These are phyloP conservation scores for Phalloptychus januarius DNA, from an alignment of 2,797 vertebrate genomes.

Conservation along the genomic window DNA sequence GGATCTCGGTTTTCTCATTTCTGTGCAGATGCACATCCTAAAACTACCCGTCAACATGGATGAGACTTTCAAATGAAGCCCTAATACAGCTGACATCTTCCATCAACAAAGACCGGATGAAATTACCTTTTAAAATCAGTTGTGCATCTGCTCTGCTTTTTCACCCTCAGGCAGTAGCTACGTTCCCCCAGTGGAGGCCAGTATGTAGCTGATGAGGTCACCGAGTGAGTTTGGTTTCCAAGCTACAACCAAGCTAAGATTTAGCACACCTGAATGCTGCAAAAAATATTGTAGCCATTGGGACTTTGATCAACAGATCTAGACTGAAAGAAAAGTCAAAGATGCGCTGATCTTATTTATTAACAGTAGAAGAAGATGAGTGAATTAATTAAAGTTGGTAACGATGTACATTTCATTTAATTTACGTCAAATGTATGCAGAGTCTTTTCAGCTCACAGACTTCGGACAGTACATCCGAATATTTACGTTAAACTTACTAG, in stretches of 20 bases:
- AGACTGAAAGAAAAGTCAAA: conserved; percentile 31
- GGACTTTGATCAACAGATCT: conserved; percentile 20
- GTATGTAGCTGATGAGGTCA: conserved; percentile 60
- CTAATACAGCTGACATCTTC: conserved; percentile 48
- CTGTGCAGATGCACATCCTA: background rate
- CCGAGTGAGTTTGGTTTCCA: conserved; percentile 28
- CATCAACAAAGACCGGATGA: conserved; percentile 27
- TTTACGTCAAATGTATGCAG: too few species aligned
- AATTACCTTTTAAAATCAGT: conserved; percentile 18
- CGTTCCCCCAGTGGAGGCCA: conserved; percentile 68
- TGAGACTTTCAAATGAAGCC: conserved; percentile 33
- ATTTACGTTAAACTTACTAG: too few species aligned
- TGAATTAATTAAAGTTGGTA: too few species aligned
- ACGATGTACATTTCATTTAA: too few species aligned
- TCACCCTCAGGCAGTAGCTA: conserved; percentile 34
- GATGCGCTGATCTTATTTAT: conserved; percentile 17
- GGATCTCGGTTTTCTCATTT: conserved; percentile 32
- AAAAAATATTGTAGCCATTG: conserved; percentile 46
- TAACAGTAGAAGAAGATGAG: background rate
- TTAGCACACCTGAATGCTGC: conserved; percentile 24
- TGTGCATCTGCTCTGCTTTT: conserved; percentile 10
- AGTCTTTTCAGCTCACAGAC: too few species aligned
- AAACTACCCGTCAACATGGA: conserved; percentile 42
- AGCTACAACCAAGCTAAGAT: conserved; percentile 2
- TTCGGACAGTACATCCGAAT: too few species aligned